A percentile compares a stretch with the other conserved stretches of the same genome.
phyloP scores from a whole-genome alignment of 2,797 vertebrate genomes.

The Dryobates pubescens region DNA sequence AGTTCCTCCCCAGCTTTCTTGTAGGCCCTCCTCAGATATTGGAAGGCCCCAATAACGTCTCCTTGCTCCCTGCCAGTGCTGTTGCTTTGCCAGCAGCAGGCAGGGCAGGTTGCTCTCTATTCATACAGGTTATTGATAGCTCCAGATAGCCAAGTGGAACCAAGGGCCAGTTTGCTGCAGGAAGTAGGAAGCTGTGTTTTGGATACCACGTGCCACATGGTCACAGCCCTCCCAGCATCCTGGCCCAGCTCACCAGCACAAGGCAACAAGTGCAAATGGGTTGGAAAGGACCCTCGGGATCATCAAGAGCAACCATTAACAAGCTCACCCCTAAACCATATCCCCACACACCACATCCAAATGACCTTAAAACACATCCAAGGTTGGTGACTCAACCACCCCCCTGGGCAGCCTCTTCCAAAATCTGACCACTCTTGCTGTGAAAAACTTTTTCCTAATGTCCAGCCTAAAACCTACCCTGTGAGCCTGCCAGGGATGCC shows the following conservation, averaged over 20 bases:
- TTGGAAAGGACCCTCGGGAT: too few relatives aligned
- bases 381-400: too few relatives aligned
- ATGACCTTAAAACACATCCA: too few relatives aligned
- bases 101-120: background rate
- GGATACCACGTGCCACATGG: background rate
- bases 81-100: rapidly evolving
- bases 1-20: too few relatives aligned
- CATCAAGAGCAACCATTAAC: too few relatives aligned
- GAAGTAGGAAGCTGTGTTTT: background rate
- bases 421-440: too few relatives aligned
- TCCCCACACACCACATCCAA: too few relatives aligned
- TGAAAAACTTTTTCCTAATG: too few relatives aligned
- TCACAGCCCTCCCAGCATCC: background rate
- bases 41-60: background rate
- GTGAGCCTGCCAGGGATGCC: background rate
- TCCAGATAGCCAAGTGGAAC: background rate
- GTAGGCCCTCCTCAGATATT: too few relatives aligned
- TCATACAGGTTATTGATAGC: background rate
- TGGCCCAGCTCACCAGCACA: background rate
- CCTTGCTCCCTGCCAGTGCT: rapidly evolving
- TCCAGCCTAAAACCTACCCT: too few relatives aligned
- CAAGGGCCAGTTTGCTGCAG: background rate
- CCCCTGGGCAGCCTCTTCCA: too few relatives aligned
- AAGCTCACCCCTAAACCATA: too few relatives aligned
- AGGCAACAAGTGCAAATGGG: background rate